A percentile compares a stretch with the other conserved stretches of the same genome.
Conservation (phyloP, 2,888 invertebrate species). For the Maniola hyperantus region DNA sequence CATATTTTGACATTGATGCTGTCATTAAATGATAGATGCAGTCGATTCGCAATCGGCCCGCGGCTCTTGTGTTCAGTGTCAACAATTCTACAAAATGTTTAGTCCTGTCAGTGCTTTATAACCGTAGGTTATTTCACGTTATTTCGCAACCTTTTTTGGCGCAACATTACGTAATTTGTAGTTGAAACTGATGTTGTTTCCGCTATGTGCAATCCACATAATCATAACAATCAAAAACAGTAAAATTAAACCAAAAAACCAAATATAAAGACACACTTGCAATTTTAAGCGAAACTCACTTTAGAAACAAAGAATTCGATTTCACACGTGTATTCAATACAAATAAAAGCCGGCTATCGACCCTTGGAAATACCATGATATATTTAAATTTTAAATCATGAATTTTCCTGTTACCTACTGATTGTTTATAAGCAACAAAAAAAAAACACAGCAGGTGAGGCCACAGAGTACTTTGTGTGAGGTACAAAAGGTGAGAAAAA, state of each 20-base stretch:
- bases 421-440: not conserved
- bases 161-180: no score
- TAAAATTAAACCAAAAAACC: not conserved
- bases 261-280: not conserved
- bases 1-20: no score
- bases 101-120: no score
- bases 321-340: not conserved
- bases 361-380: slow-evolving; percentile 1
- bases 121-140: no score
- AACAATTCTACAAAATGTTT: no score
- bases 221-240: not conserved
- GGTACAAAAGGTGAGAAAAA: no score
- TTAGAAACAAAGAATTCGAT: not conserved
- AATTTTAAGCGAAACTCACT: not conserved
- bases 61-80: not conserved
- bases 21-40: no score
- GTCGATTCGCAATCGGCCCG: no score
- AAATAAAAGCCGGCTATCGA: not conserved
- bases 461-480: no score
- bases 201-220: not conserved
- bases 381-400: not conserved
- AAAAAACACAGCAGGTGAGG: no score
- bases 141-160: no score
- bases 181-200: not conserved
- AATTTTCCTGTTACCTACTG: not conserved